phyloP scores from a whole-genome alignment of 2,888 invertebrate species.

The Cryptus armator region DNA sequence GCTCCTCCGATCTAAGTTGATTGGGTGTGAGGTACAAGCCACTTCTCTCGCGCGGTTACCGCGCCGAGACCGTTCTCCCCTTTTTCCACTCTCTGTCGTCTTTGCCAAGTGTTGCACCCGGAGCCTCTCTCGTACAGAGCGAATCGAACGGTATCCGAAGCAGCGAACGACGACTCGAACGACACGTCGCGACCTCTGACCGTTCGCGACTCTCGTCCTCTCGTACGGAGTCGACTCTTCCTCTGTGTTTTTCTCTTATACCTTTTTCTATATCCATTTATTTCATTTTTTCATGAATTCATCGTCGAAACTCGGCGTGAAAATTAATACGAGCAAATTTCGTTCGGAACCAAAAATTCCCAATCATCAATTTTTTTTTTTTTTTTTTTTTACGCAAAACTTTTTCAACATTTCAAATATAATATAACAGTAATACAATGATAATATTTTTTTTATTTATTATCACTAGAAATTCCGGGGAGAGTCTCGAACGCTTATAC shows the following conservation, averaged over 20 bases:
- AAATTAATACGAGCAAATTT: too few relatives aligned
- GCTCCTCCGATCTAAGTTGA: constrained; percentile 83
- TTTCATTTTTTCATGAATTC: background rate
- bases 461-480: too few relatives aligned
- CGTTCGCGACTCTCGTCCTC: constrained; percentile 58
- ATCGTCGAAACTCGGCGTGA: too few relatives aligned
- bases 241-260: constrained; percentile 10
- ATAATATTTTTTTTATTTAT: too few relatives aligned
- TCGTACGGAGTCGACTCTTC: constrained; percentile 23
- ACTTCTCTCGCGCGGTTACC: constrained; percentile 80
- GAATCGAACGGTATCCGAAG: constrained; percentile 56
- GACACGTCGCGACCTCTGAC: constrained; percentile 69
- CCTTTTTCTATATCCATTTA: background rate
- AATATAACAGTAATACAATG: too few relatives aligned
- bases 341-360: too few relatives aligned
- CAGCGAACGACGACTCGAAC: constrained; percentile 62
- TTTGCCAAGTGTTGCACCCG: constrained; percentile 32
- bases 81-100: constrained; percentile 43
- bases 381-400: too few relatives aligned
- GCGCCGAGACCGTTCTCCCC: constrained; percentile 52
- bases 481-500: too few relatives aligned
- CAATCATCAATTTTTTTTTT: too few relatives aligned
- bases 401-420: too few relatives aligned
- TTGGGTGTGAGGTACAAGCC: constrained; percentile 84
- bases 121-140: constrained; percentile 24